These are phyloP conservation scores for Columba guinea DNA, from an alignment of 2,797 vertebrate species.

Conservation along the genomic window DNA sequence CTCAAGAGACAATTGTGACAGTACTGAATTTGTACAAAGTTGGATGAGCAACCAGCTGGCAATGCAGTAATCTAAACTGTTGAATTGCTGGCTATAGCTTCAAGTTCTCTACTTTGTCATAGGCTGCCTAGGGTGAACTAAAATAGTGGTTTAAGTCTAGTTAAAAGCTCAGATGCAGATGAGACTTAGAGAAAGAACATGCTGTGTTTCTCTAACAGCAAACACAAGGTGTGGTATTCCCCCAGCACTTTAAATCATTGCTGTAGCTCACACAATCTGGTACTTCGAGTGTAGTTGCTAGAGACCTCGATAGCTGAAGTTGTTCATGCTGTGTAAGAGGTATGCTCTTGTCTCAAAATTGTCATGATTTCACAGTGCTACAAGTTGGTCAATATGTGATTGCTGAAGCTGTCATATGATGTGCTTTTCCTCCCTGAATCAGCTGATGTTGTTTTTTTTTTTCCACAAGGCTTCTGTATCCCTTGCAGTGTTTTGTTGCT, in stretches of 20 bases:
- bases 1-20: not conserved
- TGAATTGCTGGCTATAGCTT: not conserved
- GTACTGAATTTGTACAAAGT: not conserved
- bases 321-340: not conserved
- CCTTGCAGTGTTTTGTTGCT: not conserved
- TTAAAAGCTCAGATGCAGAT: not conserved
- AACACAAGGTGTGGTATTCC: rapidly evolving
- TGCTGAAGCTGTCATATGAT: not conserved
- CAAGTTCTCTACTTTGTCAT: not conserved
- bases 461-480: not conserved
- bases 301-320: not conserved
- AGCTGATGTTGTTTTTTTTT: not conserved
- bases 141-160: not conserved
- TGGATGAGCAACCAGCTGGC: not conserved
- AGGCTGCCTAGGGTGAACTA: not conserved
- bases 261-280: not conserved
- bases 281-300: not conserved
- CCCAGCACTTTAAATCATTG: not conserved
- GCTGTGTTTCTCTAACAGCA: not conserved
- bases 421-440: not conserved
- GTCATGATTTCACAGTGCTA: not conserved
- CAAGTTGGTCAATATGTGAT: not conserved
- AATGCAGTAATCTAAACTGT: not conserved
- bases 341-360: not conserved
- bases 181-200: not conserved